Conservation (phyloP, 35 echinoderm and acorn worm genomes). For the Apostichopus japonicus region DNA sequence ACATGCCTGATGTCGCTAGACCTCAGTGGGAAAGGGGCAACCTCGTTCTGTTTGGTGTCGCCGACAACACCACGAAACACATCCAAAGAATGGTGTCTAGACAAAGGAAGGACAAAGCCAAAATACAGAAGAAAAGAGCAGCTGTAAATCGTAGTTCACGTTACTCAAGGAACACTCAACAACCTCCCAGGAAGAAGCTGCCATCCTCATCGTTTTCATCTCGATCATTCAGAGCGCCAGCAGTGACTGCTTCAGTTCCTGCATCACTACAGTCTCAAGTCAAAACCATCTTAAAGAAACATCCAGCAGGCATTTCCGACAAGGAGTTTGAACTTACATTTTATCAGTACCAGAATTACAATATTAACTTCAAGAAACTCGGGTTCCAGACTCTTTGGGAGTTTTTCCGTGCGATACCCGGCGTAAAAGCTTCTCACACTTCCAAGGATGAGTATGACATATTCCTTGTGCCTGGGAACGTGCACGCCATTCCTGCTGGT, state of each 20-base stretch:
- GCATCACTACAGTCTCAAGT: slow-evolving; percentile 77
- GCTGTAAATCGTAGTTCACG: neutral
- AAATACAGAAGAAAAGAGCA: slow-evolving; percentile 72
- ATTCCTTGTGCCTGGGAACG: slow-evolving; percentile 15
- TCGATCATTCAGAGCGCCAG: slow-evolving; percentile 16
- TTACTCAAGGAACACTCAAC: neutral
- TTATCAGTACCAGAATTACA: slow-evolving; percentile 58
- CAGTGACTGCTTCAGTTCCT: slow-evolving; percentile 59
- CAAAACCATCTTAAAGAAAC: slow-evolving; percentile 73
- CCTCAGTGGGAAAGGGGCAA: slow-evolving; percentile 80
- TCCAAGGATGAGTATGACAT: slow-evolving; percentile 53
- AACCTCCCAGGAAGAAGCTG: slow-evolving; percentile 7
- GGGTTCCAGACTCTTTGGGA: slow-evolving; percentile 66
- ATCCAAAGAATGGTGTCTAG: slow-evolving; percentile 86
- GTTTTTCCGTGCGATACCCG: slow-evolving; percentile 57
- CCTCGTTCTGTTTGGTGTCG: slow-evolving; percentile 69
- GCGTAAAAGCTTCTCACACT: slow-evolving; percentile 38
- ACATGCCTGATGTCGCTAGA: slow-evolving; percentile 75
- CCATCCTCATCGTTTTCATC: neutral
- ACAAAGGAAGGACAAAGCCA: slow-evolving; percentile 78
- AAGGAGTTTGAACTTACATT: slow-evolving; percentile 73
- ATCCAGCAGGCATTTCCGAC: slow-evolving; percentile 74
- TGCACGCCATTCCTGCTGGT: slow-evolving; percentile 48
- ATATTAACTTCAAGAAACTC: slow-evolving; percentile 69
- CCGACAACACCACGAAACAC: slow-evolving; percentile 82